Percentiles rank a stretch among this genome's conserved stretches.
phyloP scores from a whole-genome alignment of 2,888 invertebrate species.

The Hydrotaea cyrtoneurina region DNA sequence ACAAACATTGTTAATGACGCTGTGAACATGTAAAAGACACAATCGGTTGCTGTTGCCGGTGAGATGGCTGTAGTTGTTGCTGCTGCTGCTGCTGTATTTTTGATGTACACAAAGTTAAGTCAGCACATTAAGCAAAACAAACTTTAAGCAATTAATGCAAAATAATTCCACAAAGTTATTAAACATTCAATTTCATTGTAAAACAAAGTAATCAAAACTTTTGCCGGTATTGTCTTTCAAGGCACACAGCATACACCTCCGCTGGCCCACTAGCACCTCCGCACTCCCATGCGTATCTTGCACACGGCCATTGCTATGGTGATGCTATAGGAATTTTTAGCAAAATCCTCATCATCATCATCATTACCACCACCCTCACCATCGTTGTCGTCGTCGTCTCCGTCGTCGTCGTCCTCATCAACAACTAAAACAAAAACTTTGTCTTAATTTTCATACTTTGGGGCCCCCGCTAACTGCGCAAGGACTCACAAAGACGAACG shows the following conservation, averaged over 20 bases:
- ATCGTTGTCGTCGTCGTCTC: slow-evolving; percentile 21
- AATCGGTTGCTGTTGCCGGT: slow-evolving; percentile 30
- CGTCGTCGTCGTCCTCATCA: slow-evolving; percentile 39
- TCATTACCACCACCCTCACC: background rate
- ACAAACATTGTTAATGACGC: slow-evolving; percentile 17
- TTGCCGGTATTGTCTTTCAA: slow-evolving; percentile 46
- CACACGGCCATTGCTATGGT: background rate
- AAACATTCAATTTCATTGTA: slow-evolving; percentile 73
- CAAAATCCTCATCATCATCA: slow-evolving; percentile 19
- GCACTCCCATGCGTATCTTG: background rate
- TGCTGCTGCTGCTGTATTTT: slow-evolving; percentile 26
- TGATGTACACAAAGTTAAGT: slow-evolving; percentile 54
- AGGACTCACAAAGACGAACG: background rate
- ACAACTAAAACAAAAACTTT: slow-evolving; percentile 48
- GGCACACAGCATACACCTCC: background rate
- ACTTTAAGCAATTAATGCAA: slow-evolving; percentile 72
- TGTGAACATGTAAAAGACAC: slow-evolving; percentile 34
- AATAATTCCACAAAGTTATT: slow-evolving; percentile 72
- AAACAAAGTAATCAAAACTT: slow-evolving; percentile 75
- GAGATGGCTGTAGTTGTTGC: slow-evolving; percentile 13
- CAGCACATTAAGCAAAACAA: slow-evolving; percentile 64
- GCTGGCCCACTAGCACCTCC: background rate
- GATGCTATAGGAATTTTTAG: slow-evolving; percentile 8
- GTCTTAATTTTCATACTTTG: slow-evolving; percentile 39
- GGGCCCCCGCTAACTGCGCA: slow-evolving; percentile 5